Conservation (phyloP, 2,113 vertebrate genomes). For the Podarcis muralis region DNA sequence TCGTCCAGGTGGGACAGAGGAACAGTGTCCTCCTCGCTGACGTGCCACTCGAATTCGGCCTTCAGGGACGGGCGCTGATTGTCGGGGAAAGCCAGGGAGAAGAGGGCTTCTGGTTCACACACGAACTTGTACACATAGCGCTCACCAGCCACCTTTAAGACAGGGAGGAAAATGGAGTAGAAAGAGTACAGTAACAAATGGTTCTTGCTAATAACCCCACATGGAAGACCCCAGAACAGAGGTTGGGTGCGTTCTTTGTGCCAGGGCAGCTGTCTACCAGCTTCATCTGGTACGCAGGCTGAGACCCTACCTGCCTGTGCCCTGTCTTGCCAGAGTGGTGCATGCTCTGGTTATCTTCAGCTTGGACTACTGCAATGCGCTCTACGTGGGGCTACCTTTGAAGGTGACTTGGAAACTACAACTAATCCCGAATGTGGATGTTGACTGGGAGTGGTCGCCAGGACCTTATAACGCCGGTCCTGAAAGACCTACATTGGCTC, state of each 20-base stretch:
- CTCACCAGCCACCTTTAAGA: slow-evolving; percentile 91
- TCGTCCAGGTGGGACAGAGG: slow-evolving; percentile 95
- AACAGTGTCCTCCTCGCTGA: slow-evolving; percentile 95
- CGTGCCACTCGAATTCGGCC: slow-evolving; percentile 86
- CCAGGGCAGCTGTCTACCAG: too few species aligned
- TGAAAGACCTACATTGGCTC: too few species aligned
- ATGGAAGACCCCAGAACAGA: background rate
- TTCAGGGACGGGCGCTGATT: slow-evolving; percentile 89
- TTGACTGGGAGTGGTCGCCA: too few species aligned
- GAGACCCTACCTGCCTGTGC: too few species aligned
- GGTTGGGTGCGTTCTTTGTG: background rate
- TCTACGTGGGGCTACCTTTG: too few species aligned
- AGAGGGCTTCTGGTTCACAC: slow-evolving; percentile 93
- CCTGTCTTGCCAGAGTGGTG: too few species aligned
- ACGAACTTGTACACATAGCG: slow-evolving; percentile 99
- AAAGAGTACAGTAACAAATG: rapidly evolving
- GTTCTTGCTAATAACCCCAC: rapidly evolving
- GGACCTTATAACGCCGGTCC: too few species aligned
- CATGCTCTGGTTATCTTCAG: too few species aligned
- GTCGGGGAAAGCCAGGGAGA: slow-evolving; percentile 95
- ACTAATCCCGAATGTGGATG: too few species aligned
- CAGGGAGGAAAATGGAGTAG: background rate
- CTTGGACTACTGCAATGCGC: too few species aligned
- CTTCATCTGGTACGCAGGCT: too few species aligned
- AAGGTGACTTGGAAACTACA: too few species aligned